phyloP scores from a whole-genome alignment of 2,797 vertebrate species.

The Mus spretus region DNA sequence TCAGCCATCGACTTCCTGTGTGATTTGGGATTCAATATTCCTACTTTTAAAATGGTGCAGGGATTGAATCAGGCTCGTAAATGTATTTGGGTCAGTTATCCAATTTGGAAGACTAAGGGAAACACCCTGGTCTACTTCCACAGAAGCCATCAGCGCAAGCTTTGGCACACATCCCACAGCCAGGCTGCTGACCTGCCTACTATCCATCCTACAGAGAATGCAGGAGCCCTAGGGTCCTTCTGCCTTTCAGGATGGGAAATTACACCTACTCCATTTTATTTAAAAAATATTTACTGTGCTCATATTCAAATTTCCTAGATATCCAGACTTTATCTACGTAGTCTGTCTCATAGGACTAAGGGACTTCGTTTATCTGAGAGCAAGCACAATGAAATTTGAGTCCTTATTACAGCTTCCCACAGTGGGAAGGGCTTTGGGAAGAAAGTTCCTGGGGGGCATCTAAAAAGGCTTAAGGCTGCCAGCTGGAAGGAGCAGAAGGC shows the following conservation, averaged over 20 bases:
- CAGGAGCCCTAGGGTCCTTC: background rate
- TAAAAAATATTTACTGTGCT: background rate
- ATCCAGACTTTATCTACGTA: background rate
- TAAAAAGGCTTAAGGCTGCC: background rate
- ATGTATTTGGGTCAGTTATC: background rate
- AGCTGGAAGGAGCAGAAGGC: background rate
- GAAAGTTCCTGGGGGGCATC: background rate
- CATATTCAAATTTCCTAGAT: background rate
- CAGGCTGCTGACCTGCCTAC: background rate
- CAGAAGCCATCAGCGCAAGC: background rate
- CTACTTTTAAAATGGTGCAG: background rate
- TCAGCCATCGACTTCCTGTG: background rate
- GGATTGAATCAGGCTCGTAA: conserved; percentile 1
- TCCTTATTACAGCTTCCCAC: background rate
- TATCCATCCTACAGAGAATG: background rate
- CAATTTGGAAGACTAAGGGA: background rate
- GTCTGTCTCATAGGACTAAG: background rate
- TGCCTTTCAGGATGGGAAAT: background rate
- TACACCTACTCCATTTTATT: background rate
- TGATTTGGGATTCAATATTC: background rate
- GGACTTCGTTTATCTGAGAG: background rate
- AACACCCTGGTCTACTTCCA: background rate
- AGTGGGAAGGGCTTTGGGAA: background rate
- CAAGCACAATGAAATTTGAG: background rate
- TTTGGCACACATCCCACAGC: accelerated